Evolutionary conservation across 2,797 vertebrate genomes (phyloP).

Genomic region (Saxicola maurus): DNA sequence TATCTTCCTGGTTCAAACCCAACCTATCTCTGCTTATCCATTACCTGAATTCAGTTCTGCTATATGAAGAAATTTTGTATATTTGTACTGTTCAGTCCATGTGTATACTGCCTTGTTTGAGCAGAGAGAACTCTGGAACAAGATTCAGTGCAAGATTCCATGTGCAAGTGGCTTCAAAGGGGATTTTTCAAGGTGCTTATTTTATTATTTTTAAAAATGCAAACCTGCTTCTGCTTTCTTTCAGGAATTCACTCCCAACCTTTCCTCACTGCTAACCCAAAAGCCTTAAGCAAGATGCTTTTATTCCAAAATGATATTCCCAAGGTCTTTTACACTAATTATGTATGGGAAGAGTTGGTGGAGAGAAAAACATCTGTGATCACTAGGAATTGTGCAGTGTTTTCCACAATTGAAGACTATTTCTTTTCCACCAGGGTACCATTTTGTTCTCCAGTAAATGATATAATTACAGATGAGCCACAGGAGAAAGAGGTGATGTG

Average conservation of each 20-base stretch:
- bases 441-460: neutral
- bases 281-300: neutral
- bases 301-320: neutral
- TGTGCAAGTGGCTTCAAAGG: fast-evolving
- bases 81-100: neutral
- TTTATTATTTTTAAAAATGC: neutral
- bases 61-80: neutral
- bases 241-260: neutral
- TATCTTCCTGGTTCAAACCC: neutral
- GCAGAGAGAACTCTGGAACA: neutral
- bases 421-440: neutral
- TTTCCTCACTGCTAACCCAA: neutral
- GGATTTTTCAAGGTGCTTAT: neutral
- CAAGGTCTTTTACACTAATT: neutral
- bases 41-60: neutral
- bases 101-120: neutral
- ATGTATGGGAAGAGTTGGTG: neutral
- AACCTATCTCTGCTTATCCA: neutral
- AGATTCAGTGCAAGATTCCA: neutral
- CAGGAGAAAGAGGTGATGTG: neutral
- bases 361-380: neutral
- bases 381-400: neutral
- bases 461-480: neutral
- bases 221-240: neutral
- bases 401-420: neutral